phyloP scores from a whole-genome alignment of 2,797 vertebrate species.

The Anguilla megastoma region DNA sequence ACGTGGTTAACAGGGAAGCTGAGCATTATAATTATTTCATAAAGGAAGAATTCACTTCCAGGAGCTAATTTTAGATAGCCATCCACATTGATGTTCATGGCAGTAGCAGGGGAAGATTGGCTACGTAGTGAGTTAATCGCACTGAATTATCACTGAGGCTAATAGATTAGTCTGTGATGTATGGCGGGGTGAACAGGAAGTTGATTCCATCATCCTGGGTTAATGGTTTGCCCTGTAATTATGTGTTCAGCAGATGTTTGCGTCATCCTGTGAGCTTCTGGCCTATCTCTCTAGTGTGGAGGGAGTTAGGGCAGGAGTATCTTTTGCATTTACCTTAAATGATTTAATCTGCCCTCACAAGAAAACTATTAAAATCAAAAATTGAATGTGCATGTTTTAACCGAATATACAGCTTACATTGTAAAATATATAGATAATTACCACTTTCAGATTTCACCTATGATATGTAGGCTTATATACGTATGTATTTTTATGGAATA shows the following conservation, averaged over 20 bases:
- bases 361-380: background rate
- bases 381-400: background rate
- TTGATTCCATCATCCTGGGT: slow-evolving; percentile 66
- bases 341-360: background rate
- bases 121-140: slow-evolving; percentile 69
- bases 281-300: slow-evolving; percentile 35
- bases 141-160: slow-evolving; percentile 69
- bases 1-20: background rate
- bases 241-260: slow-evolving; percentile 72
- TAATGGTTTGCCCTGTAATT: slow-evolving; percentile 65
- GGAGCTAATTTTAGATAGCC: background rate
- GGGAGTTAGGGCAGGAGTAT: background rate
- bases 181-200: slow-evolving; percentile 72
- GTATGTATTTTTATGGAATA: background rate
- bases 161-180: slow-evolving; percentile 65
- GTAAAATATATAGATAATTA: background rate
- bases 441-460: background rate
- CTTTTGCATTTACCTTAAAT: background rate
- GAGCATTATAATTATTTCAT: background rate
- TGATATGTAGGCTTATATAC: background rate
- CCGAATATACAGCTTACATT: background rate
- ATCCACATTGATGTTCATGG: background rate
- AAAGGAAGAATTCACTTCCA: background rate
- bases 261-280: slow-evolving; percentile 57
- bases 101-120: slow-evolving; percentile 58